A percentile compares a stretch with the other conserved stretches of the same genome.
Conservation (phyloP, 2,888 invertebrate genomes). For the Stratiomys singularior region DNA sequence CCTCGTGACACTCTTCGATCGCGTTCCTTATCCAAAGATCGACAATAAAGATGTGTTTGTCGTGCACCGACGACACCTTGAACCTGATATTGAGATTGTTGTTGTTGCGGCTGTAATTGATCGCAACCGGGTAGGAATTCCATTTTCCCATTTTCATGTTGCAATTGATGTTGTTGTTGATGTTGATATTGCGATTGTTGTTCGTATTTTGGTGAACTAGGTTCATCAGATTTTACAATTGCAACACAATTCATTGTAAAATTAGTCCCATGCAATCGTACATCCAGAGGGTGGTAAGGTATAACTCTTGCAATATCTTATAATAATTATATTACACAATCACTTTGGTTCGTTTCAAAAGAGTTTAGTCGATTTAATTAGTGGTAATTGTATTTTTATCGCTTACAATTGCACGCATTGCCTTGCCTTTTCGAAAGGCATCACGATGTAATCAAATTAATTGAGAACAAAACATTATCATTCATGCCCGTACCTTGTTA, state of each 20-base stretch:
- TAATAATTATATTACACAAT: background rate
- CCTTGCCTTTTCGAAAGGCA: too few species aligned
- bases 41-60: slow-evolving; percentile 58
- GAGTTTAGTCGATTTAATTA: slow-evolving; percentile 5
- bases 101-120: background rate
- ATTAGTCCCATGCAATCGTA: background rate
- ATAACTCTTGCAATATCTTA: background rate
- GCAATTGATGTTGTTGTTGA: slow-evolving; percentile 15
- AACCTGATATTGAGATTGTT: background rate
- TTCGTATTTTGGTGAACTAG: slow-evolving; percentile 38
- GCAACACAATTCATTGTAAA: slow-evolving; percentile 64
- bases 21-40: slow-evolving; percentile 58
- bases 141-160: slow-evolving; percentile 14
- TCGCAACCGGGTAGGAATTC: background rate
- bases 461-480: background rate
- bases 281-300: too few species aligned
- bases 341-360: background rate
- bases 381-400: slow-evolving; percentile 4
- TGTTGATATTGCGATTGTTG: slow-evolving; percentile 34
- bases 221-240: slow-evolving; percentile 58
- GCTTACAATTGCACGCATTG: background rate
- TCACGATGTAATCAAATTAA: too few species aligned
- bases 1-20: slow-evolving; percentile 63
- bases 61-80: background rate
- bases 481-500: background rate